Percentiles rank a stretch among this genome's conserved stretches.
These are phyloP conservation scores for Scolanthus callimorphus DNA, from an alignment of 92 coral and sea anemone species.

Conservation along the genomic window DNA sequence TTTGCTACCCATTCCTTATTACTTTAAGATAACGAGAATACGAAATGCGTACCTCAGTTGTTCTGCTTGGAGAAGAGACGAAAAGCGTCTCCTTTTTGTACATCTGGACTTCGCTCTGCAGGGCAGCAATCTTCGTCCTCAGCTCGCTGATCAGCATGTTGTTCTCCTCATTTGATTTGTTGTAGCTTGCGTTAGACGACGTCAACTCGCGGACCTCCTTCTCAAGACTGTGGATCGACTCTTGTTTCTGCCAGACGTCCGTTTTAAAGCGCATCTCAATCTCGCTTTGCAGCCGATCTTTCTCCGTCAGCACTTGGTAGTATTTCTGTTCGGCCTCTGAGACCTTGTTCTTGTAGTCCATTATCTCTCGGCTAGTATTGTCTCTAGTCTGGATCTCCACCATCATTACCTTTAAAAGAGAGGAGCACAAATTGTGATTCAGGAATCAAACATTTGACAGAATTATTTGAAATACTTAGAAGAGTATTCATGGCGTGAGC, in stretches of 20 bases:
- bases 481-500: too few species aligned
- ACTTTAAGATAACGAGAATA: too few species aligned
- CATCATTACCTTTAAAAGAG: too few species aligned
- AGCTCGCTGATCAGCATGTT: slow-evolving; percentile 35
- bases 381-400: background rate
- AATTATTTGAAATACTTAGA: too few species aligned
- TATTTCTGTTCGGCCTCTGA: slow-evolving; percentile 21
- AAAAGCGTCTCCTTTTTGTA: slow-evolving; percentile 38
- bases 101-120: slow-evolving; percentile 46
- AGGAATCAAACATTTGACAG: too few species aligned
- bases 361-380: background rate
- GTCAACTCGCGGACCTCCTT: slow-evolving; percentile 33
- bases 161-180: slow-evolving; percentile 25
- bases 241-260: slow-evolving; percentile 27
- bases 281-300: slow-evolving; percentile 25
- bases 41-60: too few species aligned
- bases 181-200: slow-evolving; percentile 34
- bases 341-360: slow-evolving; percentile 2
- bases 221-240: slow-evolving; percentile 41
- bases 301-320: slow-evolving; percentile 19
- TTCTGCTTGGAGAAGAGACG: too few species aligned
- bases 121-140: slow-evolving; percentile 41
- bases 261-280: slow-evolving; percentile 9
- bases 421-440: too few species aligned
- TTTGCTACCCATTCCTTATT: too few species aligned